A percentile compares a stretch with the other conserved stretches of the same genome.
Evolutionary conservation across 2,797 vertebrate species (phyloP).

Genomic region (Xenentodon cancila): DNA sequence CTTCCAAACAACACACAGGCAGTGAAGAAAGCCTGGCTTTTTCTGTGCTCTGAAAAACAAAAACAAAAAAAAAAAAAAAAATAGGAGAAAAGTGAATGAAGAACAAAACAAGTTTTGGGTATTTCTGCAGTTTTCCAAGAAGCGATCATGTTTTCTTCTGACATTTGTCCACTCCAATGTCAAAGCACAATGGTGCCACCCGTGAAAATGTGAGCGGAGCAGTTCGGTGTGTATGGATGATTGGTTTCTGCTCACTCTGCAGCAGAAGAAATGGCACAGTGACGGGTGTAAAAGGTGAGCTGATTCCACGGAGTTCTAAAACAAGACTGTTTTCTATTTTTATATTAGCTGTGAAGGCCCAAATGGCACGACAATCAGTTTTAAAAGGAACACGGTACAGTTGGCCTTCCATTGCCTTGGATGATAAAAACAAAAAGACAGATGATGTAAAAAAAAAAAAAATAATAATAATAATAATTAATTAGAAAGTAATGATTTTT

Average conservation of each 20-base stretch:
- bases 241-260: not conserved
- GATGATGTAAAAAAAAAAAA: too few relatives aligned
- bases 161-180: not conserved
- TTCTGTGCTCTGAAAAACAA: not conserved
- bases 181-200: conserved; percentile 3
- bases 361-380: not conserved
- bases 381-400: not conserved
- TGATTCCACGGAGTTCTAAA: conserved; percentile 7
- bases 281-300: conserved; percentile 1
- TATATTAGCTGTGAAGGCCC: conserved; percentile 3
- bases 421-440: conserved; percentile 1
- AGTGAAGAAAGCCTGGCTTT: not conserved
- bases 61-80: not conserved
- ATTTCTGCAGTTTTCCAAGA: too few relatives aligned
- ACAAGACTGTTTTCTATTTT: not conserved
- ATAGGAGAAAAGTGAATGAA: too few relatives aligned
- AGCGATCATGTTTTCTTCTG: too few relatives aligned
- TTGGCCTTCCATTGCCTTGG: conserved; percentile 11
- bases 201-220: conserved; percentile 12
- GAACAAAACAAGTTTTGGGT: too few relatives aligned
- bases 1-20: not conserved
- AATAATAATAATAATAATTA: too few relatives aligned
- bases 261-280: conserved; percentile 12
- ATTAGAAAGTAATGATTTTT: too few relatives aligned
- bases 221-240: conserved; percentile 11